A percentile compares a stretch with the other conserved stretches of the same genome.
phyloP scores from a whole-genome alignment of 2,888 invertebrate species.

The Clitarchus hookeri region DNA sequence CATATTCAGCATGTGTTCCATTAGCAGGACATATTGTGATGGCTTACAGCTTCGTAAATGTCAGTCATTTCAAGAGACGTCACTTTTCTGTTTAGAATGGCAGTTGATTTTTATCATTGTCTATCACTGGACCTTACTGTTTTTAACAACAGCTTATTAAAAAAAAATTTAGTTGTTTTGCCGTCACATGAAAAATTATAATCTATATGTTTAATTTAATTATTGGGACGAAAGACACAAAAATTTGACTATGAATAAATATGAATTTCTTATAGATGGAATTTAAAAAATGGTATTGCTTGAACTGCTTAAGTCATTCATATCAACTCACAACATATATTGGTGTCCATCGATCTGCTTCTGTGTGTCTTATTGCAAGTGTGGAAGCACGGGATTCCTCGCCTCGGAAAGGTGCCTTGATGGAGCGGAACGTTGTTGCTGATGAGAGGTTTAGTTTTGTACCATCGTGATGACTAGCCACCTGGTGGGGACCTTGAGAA shows the following conservation, averaged over 20 bases:
- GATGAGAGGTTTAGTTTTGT: conserved; percentile 34
- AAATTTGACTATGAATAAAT: not conserved
- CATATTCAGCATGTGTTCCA: not conserved
- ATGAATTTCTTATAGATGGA: not conserved
- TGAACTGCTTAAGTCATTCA: not conserved
- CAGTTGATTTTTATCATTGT: not conserved
- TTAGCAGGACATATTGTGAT: not conserved
- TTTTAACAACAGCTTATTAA: not conserved
- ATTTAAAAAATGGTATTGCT: not conserved
- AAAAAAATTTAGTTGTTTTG: not conserved
- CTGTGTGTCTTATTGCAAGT: not conserved
- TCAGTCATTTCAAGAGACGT: too few species aligned
- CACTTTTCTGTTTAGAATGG: not conserved
- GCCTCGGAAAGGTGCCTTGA: conserved; percentile 2
- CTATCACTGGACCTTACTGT: not conserved
- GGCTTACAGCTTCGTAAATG: not conserved
- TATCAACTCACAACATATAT: not conserved
- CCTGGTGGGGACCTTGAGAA: not conserved
- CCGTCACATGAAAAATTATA: too few species aligned
- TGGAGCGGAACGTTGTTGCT: conserved; percentile 27
- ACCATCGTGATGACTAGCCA: not conserved
- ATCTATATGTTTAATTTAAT: not conserved
- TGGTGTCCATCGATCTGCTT: not conserved
- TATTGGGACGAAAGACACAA: not conserved
- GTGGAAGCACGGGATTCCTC: not conserved